Conservation (phyloP, 2,797 vertebrate genomes). For the Rhinichthys osculus region DNA sequence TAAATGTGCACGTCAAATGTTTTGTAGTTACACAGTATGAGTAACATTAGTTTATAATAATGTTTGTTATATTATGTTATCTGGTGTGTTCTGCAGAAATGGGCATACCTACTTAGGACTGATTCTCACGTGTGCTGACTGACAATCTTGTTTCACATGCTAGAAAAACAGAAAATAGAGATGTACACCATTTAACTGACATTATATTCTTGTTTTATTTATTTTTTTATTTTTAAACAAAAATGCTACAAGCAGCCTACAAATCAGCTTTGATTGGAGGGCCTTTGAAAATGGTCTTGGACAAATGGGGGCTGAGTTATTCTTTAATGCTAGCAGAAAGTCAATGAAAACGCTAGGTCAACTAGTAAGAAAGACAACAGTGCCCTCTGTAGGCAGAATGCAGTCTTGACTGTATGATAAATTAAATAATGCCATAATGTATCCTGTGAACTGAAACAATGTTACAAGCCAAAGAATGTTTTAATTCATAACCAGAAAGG, state of each 20-base stretch:
- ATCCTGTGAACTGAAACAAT: neutral
- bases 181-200: too few relatives aligned
- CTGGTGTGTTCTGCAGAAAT: neutral
- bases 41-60: too few relatives aligned
- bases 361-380: neutral
- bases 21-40: too few relatives aligned
- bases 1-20: too few relatives aligned
- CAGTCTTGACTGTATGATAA: neutral
- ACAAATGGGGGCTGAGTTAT: neutral
- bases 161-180: neutral
- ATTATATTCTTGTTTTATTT: too few relatives aligned
- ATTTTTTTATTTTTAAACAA: neutral
- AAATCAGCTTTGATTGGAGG: neutral
- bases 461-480: neutral
- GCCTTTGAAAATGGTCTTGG: neutral
- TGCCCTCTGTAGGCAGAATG: constrained; percentile 17
- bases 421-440: neutral
- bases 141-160: neutral
- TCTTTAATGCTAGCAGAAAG: neutral
- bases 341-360: neutral
- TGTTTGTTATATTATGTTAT: too few relatives aligned
- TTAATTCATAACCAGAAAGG: neutral
- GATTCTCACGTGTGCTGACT: neutral
- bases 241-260: neutral
- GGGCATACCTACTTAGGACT: neutral